A percentile compares a stretch with the other conserved stretches of the same genome.
phyloP scores from a whole-genome alignment of 2,888 invertebrate genomes.

The Altica lythri region DNA sequence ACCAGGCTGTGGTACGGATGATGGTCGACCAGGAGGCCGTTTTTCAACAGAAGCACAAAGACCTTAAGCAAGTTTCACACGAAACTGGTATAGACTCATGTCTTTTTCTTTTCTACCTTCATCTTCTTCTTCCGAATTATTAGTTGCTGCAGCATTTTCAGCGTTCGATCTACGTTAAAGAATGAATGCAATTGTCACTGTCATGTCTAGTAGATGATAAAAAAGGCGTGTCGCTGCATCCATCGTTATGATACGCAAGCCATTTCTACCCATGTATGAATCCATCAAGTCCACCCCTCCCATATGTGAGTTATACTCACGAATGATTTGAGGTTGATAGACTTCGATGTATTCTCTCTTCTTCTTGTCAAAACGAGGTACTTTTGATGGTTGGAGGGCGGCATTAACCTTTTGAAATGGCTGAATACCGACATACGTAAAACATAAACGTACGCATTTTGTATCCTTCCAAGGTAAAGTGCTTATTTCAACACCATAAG shows the following conservation, averaged over 20 bases:
- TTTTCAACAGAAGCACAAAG: slow-evolving; percentile 9
- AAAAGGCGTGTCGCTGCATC: neutral
- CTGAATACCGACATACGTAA: too few species aligned
- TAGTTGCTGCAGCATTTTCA: slow-evolving; percentile 5
- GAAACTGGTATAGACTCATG: slow-evolving; percentile 10
- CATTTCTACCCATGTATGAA: neutral
- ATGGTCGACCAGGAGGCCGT: neutral
- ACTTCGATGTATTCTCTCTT: neutral
- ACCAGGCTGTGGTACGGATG: neutral
- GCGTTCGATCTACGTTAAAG: slow-evolving; percentile 1
- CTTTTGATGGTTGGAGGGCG: too few species aligned
- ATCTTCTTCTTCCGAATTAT: neutral
- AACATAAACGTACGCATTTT: too few species aligned
- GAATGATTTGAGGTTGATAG: neutral
- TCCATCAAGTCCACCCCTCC: slow-evolving; percentile 3
- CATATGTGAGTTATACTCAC: neutral
- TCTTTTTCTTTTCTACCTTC: neutral
- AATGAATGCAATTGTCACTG: slow-evolving; percentile 3
- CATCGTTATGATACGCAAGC: neutral
- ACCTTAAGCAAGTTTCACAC: slow-evolving; percentile 7
- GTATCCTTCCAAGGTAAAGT: too few species aligned
- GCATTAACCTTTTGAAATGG: too few species aligned
- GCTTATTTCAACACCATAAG: too few species aligned
- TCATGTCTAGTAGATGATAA: neutral
- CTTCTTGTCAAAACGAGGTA: neutral